These are phyloP conservation scores for Aleiodes alternator DNA, from an alignment of 2,888 invertebrate genomes.

Conservation along the genomic window DNA sequence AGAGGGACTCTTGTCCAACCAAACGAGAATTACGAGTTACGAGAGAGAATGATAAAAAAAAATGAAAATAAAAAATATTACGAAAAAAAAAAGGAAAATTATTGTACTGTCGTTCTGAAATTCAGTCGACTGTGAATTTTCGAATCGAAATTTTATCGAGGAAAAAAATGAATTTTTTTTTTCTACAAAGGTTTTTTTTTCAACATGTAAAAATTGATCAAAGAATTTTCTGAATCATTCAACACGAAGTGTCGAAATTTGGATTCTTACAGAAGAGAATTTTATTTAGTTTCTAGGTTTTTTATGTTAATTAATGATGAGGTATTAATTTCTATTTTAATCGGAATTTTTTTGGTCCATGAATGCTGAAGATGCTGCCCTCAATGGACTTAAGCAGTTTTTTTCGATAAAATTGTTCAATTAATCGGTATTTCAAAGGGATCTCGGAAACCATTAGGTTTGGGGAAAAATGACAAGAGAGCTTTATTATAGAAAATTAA, in stretches of 20 bases:
- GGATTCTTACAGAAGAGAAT: not conserved
- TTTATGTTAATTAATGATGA: not conserved
- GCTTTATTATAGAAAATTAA: too few relatives aligned
- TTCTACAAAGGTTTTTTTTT: conserved; percentile 13
- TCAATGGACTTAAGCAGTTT: too few relatives aligned
- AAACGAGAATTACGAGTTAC: conserved; percentile 36
- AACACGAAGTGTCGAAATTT: too few relatives aligned
- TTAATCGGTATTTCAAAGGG: too few relatives aligned
- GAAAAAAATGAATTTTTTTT: conserved; percentile 18
- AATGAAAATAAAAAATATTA: not conserved
- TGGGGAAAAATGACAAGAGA: too few relatives aligned
- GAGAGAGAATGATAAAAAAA: conserved; percentile 21
- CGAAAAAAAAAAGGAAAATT: conserved; percentile 8
- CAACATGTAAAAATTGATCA: too few relatives aligned
- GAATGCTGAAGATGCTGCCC: too few relatives aligned
- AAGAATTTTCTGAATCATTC: too few relatives aligned
- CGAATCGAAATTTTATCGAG: conserved; percentile 31
- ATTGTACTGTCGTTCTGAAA: conserved; percentile 18
- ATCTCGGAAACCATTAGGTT: too few relatives aligned
- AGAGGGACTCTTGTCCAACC: conserved; percentile 45
- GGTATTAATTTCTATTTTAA: too few relatives aligned
- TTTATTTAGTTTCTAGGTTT: not conserved
- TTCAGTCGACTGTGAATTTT: conserved; percentile 40
- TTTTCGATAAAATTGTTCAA: too few relatives aligned
- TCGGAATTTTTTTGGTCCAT: too few relatives aligned